A percentile compares a stretch with the other conserved stretches of the same genome.
phyloP scores from a whole-genome alignment of 2,888 invertebrate species.

The Hirtodrosophila histrioides region DNA sequence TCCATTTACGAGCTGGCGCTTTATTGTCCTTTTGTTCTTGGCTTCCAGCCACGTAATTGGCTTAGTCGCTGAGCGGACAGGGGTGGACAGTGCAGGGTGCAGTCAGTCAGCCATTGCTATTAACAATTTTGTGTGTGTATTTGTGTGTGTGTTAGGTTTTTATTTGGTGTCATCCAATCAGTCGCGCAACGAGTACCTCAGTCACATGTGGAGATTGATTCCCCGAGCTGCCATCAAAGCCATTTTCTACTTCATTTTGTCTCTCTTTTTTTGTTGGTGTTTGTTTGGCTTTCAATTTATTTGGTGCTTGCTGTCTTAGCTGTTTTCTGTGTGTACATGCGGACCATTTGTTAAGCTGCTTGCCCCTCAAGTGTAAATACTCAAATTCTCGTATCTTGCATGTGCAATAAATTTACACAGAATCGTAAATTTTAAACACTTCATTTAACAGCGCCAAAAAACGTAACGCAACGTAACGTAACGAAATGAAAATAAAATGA shows the following conservation, averaged over 20 bases:
- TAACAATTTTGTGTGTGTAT: constrained; percentile 52
- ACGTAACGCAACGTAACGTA: constrained; percentile 23
- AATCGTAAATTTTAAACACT: constrained; percentile 74
- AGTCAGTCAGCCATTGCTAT: constrained; percentile 38
- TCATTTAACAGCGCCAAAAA: constrained; percentile 58
- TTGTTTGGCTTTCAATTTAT: constrained; percentile 25
- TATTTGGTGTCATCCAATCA: constrained; percentile 71
- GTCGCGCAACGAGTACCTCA: constrained; percentile 36
- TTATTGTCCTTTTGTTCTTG: constrained; percentile 74
- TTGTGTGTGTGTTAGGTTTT: constrained; percentile 43
- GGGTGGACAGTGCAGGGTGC: constrained; percentile 15
- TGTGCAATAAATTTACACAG: constrained; percentile 60
- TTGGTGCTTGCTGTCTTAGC: constrained; percentile 15
- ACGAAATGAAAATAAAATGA: constrained; percentile 47
- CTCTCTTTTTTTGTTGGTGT: background rate
- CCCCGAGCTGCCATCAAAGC: constrained; percentile 54
- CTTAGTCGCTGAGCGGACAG: constrained; percentile 45
- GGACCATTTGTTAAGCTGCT: constrained; percentile 1
- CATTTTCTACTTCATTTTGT: constrained; percentile 37
- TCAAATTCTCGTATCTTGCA: constrained; percentile 12
- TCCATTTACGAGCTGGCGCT: constrained; percentile 66
- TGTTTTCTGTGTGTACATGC: constrained; percentile 1
- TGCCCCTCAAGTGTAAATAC: constrained; percentile 35
- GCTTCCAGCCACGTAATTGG: constrained; percentile 60
- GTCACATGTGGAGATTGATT: constrained; percentile 63